Base-by-base conservation (phyloP, 2,113 vertebrate genomes). In the Anoplopoma fimbria region DNA sequence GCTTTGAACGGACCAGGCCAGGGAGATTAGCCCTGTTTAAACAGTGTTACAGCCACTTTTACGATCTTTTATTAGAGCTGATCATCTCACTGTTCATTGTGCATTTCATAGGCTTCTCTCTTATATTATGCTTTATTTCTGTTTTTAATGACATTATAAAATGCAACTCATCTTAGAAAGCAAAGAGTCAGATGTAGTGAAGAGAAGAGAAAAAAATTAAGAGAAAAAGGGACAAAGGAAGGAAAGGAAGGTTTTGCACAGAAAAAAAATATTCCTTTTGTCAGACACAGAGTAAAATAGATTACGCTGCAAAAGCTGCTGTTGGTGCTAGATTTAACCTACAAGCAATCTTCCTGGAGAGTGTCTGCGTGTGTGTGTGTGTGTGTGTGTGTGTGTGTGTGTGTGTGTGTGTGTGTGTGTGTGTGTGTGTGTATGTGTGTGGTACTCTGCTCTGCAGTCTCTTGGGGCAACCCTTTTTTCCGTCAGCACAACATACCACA, bases 251-350 rank as follows among this genome's bases (percentile, higher is more conserved):
- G n/a, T n/a, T n/a, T n/a, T n/a, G n/a, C n/a, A 63, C 17, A 6
- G 36, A 34, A 19, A 25, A 21, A 81, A 61, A 40, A 77, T 9
- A 75, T 63, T 88, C 79, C 4, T 84, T 85, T 77, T 72, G 60
- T 78, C 77, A 86, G 74, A 79, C 40, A 64, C 63, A 88, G 75
- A 80, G 83, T 80, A 67, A 69, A 88, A 88, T 78, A 91, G 67
- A 88, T 81, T 81, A 84, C 71, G 42, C 82, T 55, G 57, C 63
- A 47, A 83, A 45, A 67, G 71, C 69, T 84, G 78, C 71, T 79
- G 76, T 73, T 81, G 42, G 79, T 62, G 62, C 67, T 69, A 25
- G 79, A 79, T 86, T 79, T 89, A 83, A 88, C 83, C 79, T 82
- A 81, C 68, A 88, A 75, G 79, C 78, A 83, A 79, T 88, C 73